Evolutionary conservation across 2,113 vertebrate genomes (phyloP).

Genomic region (Labrus mixtus): DNA sequence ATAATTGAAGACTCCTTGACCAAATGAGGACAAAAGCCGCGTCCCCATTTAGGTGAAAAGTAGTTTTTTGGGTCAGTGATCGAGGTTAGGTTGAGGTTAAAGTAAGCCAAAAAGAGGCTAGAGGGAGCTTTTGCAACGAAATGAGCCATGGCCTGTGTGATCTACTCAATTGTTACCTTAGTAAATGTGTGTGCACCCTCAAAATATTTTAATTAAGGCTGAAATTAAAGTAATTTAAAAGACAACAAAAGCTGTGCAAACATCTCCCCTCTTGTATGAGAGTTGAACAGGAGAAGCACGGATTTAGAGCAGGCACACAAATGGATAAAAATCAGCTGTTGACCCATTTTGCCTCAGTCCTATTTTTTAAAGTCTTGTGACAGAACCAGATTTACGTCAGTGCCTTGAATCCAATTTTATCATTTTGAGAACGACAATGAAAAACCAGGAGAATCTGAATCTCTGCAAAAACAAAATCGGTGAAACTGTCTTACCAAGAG

Average conservation of each 20-base stretch:
- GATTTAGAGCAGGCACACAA: too few species aligned
- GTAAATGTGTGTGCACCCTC: too few species aligned
- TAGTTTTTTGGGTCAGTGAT: not conserved
- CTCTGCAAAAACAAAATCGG: too few species aligned
- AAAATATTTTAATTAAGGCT: not conserved
- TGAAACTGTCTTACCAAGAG: too few species aligned
- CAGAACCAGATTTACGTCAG: not conserved
- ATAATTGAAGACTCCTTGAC: not conserved
- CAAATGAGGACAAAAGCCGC: not conserved
- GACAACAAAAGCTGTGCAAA: constrained; percentile 1
- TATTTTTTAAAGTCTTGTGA: too few species aligned
- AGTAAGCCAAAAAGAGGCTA: not conserved
- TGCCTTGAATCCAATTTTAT: not conserved
- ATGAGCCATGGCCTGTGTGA: not conserved
- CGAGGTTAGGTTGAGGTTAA: not conserved
- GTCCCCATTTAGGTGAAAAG: not conserved
- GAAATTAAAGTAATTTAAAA: constrained; percentile 13
- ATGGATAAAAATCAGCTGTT: not conserved
- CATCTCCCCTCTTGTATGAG: too few species aligned
- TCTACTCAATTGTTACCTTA: not conserved
- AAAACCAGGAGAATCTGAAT: too few species aligned
- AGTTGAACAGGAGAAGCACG: too few species aligned
- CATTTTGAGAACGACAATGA: not conserved
- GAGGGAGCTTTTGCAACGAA: not conserved
- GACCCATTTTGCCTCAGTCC: constrained; percentile 40